Conservation (phyloP, 2,797 vertebrate genomes). For the Potorous gilbertii region DNA sequence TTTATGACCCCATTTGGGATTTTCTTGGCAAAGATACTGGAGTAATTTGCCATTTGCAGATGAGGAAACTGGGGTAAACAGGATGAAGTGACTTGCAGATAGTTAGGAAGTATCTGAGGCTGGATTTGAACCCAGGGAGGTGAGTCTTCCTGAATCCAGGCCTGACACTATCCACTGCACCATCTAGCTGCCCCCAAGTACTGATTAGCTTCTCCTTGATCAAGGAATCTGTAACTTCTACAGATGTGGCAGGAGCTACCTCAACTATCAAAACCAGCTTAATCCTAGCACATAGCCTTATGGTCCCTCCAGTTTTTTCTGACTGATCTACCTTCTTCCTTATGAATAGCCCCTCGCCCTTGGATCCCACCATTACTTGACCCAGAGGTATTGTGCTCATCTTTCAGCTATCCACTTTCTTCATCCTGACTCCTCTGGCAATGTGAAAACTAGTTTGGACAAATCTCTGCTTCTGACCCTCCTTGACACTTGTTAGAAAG, state of each 20-base stretch:
- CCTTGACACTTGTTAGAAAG: neutral
- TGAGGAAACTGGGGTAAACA: neutral
- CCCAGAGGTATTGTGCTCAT: neutral
- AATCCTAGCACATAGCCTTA: neutral
- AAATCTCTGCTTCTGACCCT: neutral
- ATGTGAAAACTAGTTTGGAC: neutral
- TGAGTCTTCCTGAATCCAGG: neutral
- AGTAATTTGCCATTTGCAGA: neutral
- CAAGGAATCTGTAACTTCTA: neutral
- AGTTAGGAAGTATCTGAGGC: neutral
- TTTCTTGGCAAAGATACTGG: neutral
- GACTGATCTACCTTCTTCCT: neutral
- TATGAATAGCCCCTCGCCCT: neutral
- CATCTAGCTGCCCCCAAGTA: neutral
- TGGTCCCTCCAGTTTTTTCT: neutral
- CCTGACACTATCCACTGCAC: neutral
- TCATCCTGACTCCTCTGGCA: neutral
- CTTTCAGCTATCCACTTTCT: neutral
- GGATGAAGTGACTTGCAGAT: neutral
- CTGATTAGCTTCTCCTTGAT: neutral
- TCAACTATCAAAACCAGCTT: neutral
- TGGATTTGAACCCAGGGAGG: neutral
- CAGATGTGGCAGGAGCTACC: neutral
- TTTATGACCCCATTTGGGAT: neutral
- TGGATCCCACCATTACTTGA: neutral